Conservation (phyloP, 1,140 invertebrate genomes). For the Contarinia nasturtii region DNA sequence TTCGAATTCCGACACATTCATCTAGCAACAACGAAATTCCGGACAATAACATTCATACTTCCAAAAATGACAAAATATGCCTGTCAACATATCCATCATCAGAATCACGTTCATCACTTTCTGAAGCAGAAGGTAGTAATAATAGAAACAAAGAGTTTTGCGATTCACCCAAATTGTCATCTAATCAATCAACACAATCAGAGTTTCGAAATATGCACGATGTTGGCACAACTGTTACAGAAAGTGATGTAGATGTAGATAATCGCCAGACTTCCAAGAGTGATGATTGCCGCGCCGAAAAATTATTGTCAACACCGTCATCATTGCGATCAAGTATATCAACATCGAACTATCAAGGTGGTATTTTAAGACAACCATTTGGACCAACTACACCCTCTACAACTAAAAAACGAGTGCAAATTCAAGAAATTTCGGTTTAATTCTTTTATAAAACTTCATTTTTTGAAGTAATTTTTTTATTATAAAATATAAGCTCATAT, state of each 20-base stretch:
- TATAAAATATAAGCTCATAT: conserved; percentile 3
- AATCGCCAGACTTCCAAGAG: conserved; percentile 20
- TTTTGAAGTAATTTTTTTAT: neutral
- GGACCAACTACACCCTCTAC: conserved; percentile 34
- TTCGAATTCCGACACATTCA: conserved; percentile 21
- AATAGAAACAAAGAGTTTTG: neutral
- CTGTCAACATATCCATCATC: neutral
- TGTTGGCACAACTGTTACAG: conserved; percentile 3
- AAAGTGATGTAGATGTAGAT: conserved; percentile 16
- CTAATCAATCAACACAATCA: conserved; percentile 6
- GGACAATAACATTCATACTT: neutral
- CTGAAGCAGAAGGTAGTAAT: conserved; percentile 9
- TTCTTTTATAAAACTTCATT: conserved; percentile 13
- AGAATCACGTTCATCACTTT: conserved; percentile 1
- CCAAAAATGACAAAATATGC: neutral
- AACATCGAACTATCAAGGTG: conserved; percentile 30
- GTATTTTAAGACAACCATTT: conserved; percentile 38
- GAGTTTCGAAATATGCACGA: conserved; percentile 2
- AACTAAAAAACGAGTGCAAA: conserved; percentile 69
- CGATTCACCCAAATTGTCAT: neutral
- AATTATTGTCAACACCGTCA: neutral
- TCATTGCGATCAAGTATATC: conserved; percentile 46
- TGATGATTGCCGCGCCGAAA: conserved; percentile 37
- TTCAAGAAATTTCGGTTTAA: conserved; percentile 74
- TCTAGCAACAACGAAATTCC: conserved; percentile 15